Base-by-base conservation (phyloP, 2,113 vertebrate genomes). In the Rynchops niger region DNA sequence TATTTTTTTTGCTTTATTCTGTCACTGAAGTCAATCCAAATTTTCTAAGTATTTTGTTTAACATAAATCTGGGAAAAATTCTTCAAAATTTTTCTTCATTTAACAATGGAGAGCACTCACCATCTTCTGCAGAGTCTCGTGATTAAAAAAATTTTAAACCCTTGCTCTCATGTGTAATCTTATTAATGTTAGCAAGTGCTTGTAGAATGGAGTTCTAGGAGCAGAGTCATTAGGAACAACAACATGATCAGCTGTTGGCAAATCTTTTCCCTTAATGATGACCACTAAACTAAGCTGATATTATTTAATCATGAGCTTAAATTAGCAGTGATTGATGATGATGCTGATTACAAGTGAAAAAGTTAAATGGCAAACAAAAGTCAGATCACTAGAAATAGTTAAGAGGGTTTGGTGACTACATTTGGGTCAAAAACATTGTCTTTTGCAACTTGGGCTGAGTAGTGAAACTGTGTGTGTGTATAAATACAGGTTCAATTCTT, bases 281-380 rank as follows among this genome's bases (percentile, higher is more conserved):
- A 88, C 72, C 77, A 66, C 43, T 89, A 86, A 92, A 59, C 20
- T 47, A 84, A 82, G 22, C 30, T 82, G 65, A 61, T 89, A 91
- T 67, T 89, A 92, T 95, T 95, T 89, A 96, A 81, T 84, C 43
- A 86, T 88, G 69, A 86, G 10, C 4, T 92, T 90, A 76, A 93
- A 83, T 90, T 92, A 93, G 12, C 43, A 61, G 65, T 72, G 86
- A 71, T 67, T 95, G 61, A 88, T 82, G 63, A 12, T 59, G 50
- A 0, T 67, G 26, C 30, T 86, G 63, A 76, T 91, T 83, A 62
- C 47, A 66, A 91, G 40, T 29, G 76, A 67, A 67, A 90, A 88
- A 82, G 7, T 66, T 34, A 90, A 95, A 72, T 34, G 34, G 12
- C 32, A 93, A 93, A 49, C 6, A 30, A 84, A n/a, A 90, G 7